Percentiles rank a stretch among this genome's conserved stretches.
Conservation (phyloP, 2,888 invertebrate species). For the Lepidonotus clava region DNA sequence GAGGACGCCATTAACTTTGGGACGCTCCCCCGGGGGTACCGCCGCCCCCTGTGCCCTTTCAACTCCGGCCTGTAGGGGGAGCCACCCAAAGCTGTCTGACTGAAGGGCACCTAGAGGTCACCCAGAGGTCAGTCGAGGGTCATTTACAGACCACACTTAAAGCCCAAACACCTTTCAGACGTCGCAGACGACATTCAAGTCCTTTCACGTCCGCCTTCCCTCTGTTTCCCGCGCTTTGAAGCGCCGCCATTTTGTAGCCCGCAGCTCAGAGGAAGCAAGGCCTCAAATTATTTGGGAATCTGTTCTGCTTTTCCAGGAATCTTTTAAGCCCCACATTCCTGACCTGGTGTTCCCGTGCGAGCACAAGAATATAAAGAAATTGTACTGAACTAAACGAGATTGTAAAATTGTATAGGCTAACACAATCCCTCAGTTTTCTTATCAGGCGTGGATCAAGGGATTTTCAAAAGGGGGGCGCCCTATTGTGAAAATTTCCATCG, state of each 20-base stretch:
- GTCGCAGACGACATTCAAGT: slow-evolving; percentile 29
- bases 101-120: not conserved
- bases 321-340: too few species aligned
- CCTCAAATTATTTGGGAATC: too few species aligned
- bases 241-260: not conserved
- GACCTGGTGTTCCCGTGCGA: too few species aligned
- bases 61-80: not conserved
- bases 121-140: not conserved
- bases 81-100: not conserved
- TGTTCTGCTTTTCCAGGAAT: too few species aligned
- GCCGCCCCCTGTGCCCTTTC: not conserved
- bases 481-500: too few species aligned
- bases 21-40: not conserved
- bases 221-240: slow-evolving; percentile 17
- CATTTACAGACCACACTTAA: not conserved
- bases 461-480: too few species aligned
- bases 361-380: too few species aligned
- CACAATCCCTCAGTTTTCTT: too few species aligned
- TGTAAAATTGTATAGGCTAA: too few species aligned
- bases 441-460: too few species aligned
- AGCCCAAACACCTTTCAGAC: not conserved
- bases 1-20: not conserved
- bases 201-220: not conserved
- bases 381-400: too few species aligned
- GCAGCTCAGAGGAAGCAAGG: not conserved